Percentiles rank a stretch among this genome's conserved stretches.
These are phyloP conservation scores for Corbicula japonica DNA, from an alignment of 2,888 invertebrate genomes.

Conservation along the genomic window DNA sequence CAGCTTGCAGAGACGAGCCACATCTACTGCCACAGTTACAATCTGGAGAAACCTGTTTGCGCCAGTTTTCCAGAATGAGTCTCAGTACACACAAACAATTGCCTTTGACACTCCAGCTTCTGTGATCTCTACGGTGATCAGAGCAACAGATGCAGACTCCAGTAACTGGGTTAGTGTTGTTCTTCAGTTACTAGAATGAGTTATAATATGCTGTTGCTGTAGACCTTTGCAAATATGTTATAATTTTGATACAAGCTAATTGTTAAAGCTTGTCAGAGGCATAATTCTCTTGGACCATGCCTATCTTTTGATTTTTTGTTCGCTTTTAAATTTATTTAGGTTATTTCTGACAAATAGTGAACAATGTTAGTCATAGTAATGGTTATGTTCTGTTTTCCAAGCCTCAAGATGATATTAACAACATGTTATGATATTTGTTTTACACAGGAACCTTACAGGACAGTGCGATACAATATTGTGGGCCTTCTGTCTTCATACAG, in stretches of 20 bases:
- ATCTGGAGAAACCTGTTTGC: conserved; percentile 69
- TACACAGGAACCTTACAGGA: conserved; percentile 75
- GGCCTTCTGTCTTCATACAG: conserved; percentile 55
- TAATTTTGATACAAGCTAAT: no score
- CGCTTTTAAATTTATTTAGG: no score
- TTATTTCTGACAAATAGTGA: no score
- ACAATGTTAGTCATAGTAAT: no score
- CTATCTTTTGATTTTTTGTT: no score
- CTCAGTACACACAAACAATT: conserved; percentile 43
- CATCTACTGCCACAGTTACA: conserved; percentile 61
- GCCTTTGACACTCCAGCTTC: conserved; percentile 22
- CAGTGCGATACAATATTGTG: conserved; percentile 70
- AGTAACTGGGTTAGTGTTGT: conserved; percentile 38
- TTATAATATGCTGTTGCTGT: no score
- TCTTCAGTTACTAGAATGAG: no score
- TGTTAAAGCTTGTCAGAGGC: no score
- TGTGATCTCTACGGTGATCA: conserved; percentile 38
- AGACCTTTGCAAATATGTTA: no score
- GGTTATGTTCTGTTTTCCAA: no score
- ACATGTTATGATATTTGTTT: conserved; percentile 6
- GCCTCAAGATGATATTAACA: no score
- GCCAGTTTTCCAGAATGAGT: conserved; percentile 67
- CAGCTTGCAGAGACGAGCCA: background rate
- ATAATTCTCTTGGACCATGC: no score
- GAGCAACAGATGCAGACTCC: conserved; percentile 53